phyloP scores from a whole-genome alignment of 2,888 invertebrate species.

The Heliconius charithonia region DNA sequence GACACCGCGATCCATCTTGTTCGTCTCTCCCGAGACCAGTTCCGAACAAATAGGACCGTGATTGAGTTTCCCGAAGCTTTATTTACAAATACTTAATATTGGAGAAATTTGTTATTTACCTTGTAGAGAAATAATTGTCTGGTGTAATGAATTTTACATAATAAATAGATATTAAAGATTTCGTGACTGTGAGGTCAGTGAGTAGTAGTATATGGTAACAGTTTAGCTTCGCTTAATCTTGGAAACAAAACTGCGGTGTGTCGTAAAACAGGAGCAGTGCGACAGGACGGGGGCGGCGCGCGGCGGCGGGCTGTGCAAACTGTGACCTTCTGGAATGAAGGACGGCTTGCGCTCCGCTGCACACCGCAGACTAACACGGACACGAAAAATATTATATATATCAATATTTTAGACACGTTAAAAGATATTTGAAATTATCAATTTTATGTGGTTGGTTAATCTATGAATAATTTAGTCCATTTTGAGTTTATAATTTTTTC shows the following conservation, averaged over 20 bases:
- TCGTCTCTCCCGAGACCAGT: constrained; percentile 79
- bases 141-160: background rate
- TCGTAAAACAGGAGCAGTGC: constrained; percentile 67
- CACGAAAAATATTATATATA: constrained; percentile 16
- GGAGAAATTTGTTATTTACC: background rate
- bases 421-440: background rate
- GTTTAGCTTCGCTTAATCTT: constrained; percentile 78
- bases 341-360: constrained; percentile 60
- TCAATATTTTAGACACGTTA: background rate
- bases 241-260: constrained; percentile 71
- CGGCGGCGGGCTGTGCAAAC: constrained; percentile 64
- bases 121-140: background rate
- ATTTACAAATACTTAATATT: constrained; percentile 44
- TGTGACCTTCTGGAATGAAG: constrained; percentile 73
- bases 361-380: constrained; percentile 54
- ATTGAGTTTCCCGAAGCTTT: constrained; percentile 72
- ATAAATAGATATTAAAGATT: background rate
- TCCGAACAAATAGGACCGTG: constrained; percentile 78
- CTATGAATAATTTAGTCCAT: background rate
- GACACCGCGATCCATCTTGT: constrained; percentile 83
- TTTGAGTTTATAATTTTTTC: too few species aligned
- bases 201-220: constrained; percentile 68
- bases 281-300: constrained; percentile 50
- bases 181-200: constrained; percentile 58
- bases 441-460: background rate